Evolutionary conservation across 2,888 invertebrate species (phyloP), one percentile per base, ranked within the genome.

Genomic region (Cephus pygmeus): DNA sequence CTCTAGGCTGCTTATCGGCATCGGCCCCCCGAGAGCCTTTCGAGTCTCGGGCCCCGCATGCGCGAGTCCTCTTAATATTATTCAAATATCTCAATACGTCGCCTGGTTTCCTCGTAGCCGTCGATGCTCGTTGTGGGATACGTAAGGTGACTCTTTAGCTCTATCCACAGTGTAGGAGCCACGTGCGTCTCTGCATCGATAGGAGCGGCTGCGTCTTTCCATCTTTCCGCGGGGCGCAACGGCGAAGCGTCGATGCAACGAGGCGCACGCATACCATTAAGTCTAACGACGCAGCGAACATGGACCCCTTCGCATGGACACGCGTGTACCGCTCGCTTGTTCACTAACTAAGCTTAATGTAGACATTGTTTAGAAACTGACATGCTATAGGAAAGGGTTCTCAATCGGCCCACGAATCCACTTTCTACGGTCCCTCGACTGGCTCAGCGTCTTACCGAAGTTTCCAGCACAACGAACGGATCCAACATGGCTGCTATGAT

Each of bases 171-270:
- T 12, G 12, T 12, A 12, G 35, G 30, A 12, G 69, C 75, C 85
- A 85, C 87, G 84, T 84, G 85, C 82, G 83, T 86, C 84, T 87
- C 86, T 87, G 85, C 85, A 85, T 83, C 81, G 84, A 75, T 81
- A 84, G 79, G 79, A 77, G 83, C 75, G 73, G 80, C 79, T 83
- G 79, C 83, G 82, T 81, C 30, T 15, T 30, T 69, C 30, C 69
- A 6, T 79, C 30, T 33, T 30, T 69, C 12, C 30, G 15, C 69
- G 69, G 4, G 1, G 15, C 4, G 40, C 40, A 15, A 40, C 40
- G 40, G 4, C 40, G 40, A 40, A 4, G 40, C 40, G 4, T 15
- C 40, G 15, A 30, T 33, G 69, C 33, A 69, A 30, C 69, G 69
- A 30, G 69, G 69, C 69, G 69, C 69, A 56, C 77, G 77, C 77